Conservation (phyloP, 2,888 invertebrate genomes). For the Masnerella sp. region DNA sequence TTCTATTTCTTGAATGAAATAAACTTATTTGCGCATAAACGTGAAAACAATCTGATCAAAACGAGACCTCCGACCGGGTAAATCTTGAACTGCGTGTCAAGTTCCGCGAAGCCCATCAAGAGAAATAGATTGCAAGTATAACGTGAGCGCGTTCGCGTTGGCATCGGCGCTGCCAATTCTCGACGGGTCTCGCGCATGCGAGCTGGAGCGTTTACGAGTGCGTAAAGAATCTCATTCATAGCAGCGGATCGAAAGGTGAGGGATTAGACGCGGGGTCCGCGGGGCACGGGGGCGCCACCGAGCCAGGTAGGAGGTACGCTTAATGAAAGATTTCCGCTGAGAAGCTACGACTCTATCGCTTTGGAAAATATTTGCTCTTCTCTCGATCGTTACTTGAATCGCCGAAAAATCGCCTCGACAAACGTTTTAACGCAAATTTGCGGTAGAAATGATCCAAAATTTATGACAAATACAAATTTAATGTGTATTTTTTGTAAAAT, state of each 20-base stretch:
- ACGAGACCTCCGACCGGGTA: no score
- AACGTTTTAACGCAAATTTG: no score
- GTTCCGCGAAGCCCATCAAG: no score
- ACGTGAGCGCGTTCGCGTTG: slow-evolving; percentile 25
- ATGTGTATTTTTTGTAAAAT: no score
- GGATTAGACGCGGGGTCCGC: slow-evolving; percentile 40
- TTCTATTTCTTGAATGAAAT: no score
- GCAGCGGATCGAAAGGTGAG: slow-evolving; percentile 53
- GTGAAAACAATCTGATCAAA: no score
- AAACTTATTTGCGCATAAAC: no score
- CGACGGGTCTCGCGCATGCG: slow-evolving; percentile 45
- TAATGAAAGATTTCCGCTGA: slow-evolving; percentile 70
- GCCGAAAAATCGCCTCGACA: no score
- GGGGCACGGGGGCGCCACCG: slow-evolving; percentile 53
- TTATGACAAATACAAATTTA: no score
- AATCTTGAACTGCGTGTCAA: no score
- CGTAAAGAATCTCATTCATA: slow-evolving; percentile 64
- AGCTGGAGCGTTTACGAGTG: slow-evolving; percentile 51
- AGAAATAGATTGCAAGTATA: slow-evolving; percentile 41
- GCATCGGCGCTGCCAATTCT: slow-evolving; percentile 31
- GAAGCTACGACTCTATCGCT: slow-evolving; percentile 54
- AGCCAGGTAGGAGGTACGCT: slow-evolving; percentile 71
- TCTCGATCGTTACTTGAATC: slow-evolving; percentile 53
- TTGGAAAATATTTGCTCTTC: slow-evolving; percentile 58
- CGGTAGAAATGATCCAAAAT: no score